Percentiles rank a stretch among this genome's conserved stretches.
Conservation (phyloP, 1,140 invertebrate species). For the Tetragnatha versicolor region DNA sequence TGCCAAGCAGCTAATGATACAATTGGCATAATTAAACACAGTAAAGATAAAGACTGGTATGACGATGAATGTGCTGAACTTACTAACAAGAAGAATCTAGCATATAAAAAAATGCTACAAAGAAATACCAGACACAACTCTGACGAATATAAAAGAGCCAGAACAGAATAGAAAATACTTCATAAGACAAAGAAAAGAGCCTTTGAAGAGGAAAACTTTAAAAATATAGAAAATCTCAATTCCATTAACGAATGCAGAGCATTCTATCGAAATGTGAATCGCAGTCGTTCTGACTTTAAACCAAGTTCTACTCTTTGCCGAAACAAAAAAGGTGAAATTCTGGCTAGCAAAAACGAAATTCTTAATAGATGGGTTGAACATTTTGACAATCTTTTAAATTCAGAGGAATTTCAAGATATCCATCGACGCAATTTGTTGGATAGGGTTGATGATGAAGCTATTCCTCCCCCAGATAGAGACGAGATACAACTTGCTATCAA, state of each 20-base stretch:
- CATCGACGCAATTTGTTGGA: background rate
- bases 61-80: background rate
- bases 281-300: background rate
- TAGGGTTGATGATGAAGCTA: background rate
- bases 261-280: background rate
- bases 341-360: background rate
- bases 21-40: background rate
- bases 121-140: background rate
- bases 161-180: background rate
- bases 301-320: background rate
- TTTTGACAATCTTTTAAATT: background rate
- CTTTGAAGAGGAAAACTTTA: background rate
- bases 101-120: constrained; percentile 8
- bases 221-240: background rate
- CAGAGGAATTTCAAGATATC: background rate
- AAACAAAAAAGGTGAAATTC: background rate
- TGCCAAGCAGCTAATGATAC: too few relatives aligned
- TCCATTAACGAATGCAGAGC: background rate
- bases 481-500: background rate
- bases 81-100: background rate
- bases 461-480: background rate
- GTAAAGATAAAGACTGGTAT: background rate
- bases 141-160: background rate
- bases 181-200: background rate
- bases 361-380: background rate